A percentile compares a stretch with the other conserved stretches of the same genome.
Conservation (phyloP, 2,888 invertebrate species). For the Trichopria drosophilae region DNA sequence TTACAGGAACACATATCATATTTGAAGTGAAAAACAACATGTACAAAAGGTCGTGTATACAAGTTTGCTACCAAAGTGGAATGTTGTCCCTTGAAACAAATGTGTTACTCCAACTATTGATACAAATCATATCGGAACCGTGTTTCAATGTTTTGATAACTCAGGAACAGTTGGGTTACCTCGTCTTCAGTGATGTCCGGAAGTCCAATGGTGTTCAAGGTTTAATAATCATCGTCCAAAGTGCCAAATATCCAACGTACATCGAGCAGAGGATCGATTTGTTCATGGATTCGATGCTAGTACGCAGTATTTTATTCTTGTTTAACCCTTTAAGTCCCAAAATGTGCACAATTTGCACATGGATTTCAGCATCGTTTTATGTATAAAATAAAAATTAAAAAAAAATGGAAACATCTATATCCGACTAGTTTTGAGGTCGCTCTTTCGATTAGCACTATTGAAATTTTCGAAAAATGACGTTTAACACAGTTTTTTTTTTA, state of each 20-base stretch:
- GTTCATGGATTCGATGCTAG: slow-evolving; percentile 79
- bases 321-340: no score
- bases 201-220: slow-evolving; percentile 86
- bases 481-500: no score
- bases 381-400: no score
- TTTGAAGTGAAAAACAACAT: slow-evolving; percentile 77
- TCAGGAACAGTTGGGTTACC: slow-evolving; percentile 92
- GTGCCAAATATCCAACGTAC: slow-evolving; percentile 77
- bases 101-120: slow-evolving; percentile 81
- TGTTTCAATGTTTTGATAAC: slow-evolving; percentile 90
- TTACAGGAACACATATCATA: slow-evolving; percentile 70
- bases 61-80: slow-evolving; percentile 86
- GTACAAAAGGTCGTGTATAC: slow-evolving; percentile 87
- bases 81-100: slow-evolving; percentile 73
- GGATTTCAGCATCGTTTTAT: no score
- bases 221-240: slow-evolving; percentile 77
- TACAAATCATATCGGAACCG: slow-evolving; percentile 87
- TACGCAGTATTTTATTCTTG: no score
- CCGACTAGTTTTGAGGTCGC: no score
- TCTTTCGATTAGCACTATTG: no score
- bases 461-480: no score
- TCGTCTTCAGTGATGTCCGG: slow-evolving; percentile 87
- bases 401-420: no score
- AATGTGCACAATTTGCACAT: no score
- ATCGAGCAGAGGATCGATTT: slow-evolving; percentile 86